Evolutionary conservation across 1,140 invertebrate genomes (phyloP).

Genomic region (Panagrolaimus sp.): DNA sequence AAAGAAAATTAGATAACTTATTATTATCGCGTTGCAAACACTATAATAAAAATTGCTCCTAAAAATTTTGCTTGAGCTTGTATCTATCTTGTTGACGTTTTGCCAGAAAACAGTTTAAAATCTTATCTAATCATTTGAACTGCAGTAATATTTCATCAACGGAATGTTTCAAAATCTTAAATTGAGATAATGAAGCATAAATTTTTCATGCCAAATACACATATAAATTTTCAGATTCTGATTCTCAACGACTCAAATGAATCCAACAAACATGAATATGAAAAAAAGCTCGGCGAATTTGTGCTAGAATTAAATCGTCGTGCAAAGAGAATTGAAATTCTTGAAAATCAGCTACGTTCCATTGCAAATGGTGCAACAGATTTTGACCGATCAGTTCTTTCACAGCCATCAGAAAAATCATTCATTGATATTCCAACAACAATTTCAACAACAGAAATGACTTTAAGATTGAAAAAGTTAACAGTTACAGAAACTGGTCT

Average conservation of each 20-base stretch:
- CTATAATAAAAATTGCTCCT: no score
- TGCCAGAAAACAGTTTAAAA: no score
- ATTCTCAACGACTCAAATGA: neutral
- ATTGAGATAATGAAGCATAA: no score
- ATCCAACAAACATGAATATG: constrained; percentile 19
- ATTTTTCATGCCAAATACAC: no score
- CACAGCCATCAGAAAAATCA: neutral
- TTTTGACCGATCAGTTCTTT: neutral
- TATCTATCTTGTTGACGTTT: no score
- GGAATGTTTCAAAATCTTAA: no score
- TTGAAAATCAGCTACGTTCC: constrained; percentile 33
- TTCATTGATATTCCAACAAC: neutral
- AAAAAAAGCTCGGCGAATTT: constrained; percentile 39
- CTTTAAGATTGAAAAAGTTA: constrained; percentile 29
- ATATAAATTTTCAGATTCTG: neutral
- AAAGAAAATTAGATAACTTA: no score
- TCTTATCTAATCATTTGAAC: no score
- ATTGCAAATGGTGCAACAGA: constrained; percentile 21
- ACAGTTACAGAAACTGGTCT: constrained; percentile 27
- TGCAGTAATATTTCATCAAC: no score
- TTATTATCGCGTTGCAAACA: no score
- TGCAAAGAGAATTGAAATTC: constrained; percentile 28
- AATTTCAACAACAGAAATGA: constrained; percentile 31
- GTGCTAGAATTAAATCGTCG: constrained; percentile 23
- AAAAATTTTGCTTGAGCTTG: no score